Conservation (phyloP, 2,888 invertebrate genomes). For the Apodemia duryi region DNA sequence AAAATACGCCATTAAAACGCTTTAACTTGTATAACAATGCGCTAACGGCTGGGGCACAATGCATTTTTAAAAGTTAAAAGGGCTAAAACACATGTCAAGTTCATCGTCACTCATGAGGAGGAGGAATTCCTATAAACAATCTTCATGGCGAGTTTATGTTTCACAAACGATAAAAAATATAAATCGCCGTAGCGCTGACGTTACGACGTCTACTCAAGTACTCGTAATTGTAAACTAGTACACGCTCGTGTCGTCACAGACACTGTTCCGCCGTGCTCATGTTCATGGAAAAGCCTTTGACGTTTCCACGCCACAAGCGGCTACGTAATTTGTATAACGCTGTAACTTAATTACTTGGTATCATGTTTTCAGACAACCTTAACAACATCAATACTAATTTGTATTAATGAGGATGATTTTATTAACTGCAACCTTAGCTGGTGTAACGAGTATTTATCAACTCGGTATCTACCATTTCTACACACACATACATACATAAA, state of each 20-base stretch:
- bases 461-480: too few species aligned
- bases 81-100: neutral
- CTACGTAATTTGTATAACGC: too few species aligned
- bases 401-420: too few species aligned
- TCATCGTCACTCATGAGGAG: neutral
- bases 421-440: too few species aligned
- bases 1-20: conserved; percentile 4
- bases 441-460: too few species aligned
- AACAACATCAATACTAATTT: too few species aligned
- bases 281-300: neutral
- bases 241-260: neutral
- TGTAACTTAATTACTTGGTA: too few species aligned
- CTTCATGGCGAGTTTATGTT: neutral
- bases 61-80: conserved; percentile 1
- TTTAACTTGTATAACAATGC: neutral
- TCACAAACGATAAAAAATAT: neutral
- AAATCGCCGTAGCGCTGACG: neutral
- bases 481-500: too few species aligned
- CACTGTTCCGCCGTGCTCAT: neutral
- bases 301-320: too few species aligned
- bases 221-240: neutral
- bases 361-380: too few species aligned
- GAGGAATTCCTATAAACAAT: neutral
- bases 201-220: neutral
- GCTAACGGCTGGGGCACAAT: neutral